Evolutionary conservation across 1,140 invertebrate genomes (phyloP).

Genomic region (Papilio polytes): DNA sequence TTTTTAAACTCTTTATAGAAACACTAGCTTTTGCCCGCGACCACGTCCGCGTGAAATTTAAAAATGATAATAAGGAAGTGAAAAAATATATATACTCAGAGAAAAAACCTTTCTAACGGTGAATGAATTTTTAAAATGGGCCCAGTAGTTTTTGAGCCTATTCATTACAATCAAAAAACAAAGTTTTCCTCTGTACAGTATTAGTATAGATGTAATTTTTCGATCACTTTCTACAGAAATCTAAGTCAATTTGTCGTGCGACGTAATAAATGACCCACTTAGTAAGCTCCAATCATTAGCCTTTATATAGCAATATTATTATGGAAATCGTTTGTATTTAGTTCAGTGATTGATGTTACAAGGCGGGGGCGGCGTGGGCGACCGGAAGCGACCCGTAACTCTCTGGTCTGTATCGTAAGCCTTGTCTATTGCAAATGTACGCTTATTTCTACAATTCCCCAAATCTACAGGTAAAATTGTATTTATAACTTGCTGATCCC

Average conservation of each 20-base stretch:
- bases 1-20: too few species aligned
- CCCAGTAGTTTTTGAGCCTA: too few species aligned
- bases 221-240: slow-evolving; percentile 11
- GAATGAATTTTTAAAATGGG: too few species aligned
- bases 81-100: too few species aligned
- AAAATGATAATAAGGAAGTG: too few species aligned
- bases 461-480: not conserved
- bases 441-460: not conserved
- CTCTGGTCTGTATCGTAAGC: slow-evolving; percentile 53
- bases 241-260: slow-evolving; percentile 30
- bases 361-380: slow-evolving; percentile 69
- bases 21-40: too few species aligned
- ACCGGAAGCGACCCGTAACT: slow-evolving; percentile 75
- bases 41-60: too few species aligned
- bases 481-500: too few species aligned
- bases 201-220: too few species aligned
- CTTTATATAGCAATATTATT: slow-evolving; percentile 52
- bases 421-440: slow-evolving; percentile 17
- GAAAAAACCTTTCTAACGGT: too few species aligned
- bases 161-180: too few species aligned
- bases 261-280: slow-evolving; percentile 30
- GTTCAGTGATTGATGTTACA: slow-evolving; percentile 72
- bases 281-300: slow-evolving; percentile 50
- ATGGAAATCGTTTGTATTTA: slow-evolving; percentile 66
- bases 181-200: too few species aligned